phyloP scores from a whole-genome alignment of 2,797 vertebrate genomes.

The Toxotes lorentzi region DNA sequence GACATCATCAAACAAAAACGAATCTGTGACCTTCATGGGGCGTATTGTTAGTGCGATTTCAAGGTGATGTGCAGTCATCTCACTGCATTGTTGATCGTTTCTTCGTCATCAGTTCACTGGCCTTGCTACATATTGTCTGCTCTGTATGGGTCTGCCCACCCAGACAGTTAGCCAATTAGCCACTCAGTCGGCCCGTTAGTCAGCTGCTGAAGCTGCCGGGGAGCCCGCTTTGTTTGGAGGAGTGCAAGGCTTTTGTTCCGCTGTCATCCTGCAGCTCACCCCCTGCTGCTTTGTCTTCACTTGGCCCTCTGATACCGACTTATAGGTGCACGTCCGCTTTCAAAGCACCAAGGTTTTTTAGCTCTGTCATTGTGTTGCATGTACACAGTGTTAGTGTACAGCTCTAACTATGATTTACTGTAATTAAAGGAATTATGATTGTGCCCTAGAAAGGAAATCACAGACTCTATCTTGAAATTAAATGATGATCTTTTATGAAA shows the following conservation, averaged over 20 bases:
- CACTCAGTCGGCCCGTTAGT: constrained; percentile 27
- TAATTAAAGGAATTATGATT: not conserved
- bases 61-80: constrained; percentile 1
- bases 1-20: not conserved
- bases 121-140: constrained; percentile 4
- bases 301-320: constrained; percentile 85
- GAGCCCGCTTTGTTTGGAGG: constrained; percentile 91
- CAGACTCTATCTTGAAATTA: not conserved
- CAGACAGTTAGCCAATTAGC: constrained; percentile 40
- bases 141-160: constrained; percentile 16
- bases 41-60: not conserved
- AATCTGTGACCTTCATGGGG: constrained; percentile 47
- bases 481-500: not conserved
- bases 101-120: constrained; percentile 2
- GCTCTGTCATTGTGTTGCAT: constrained; percentile 15
- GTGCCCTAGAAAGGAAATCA: constrained; percentile 6
- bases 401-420: not conserved
- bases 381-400: not conserved
- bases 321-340: constrained; percentile 87
- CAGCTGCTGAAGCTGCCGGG: constrained; percentile 89
- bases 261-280: constrained; percentile 90
- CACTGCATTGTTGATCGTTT: not conserved
- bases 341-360: constrained; percentile 15
- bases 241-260: constrained; percentile 91
- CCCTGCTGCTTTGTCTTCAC: constrained; percentile 94